These are phyloP conservation scores for Procambarus virginalis DNA, from an alignment of 1,140 invertebrate species.

Conservation along the genomic window DNA sequence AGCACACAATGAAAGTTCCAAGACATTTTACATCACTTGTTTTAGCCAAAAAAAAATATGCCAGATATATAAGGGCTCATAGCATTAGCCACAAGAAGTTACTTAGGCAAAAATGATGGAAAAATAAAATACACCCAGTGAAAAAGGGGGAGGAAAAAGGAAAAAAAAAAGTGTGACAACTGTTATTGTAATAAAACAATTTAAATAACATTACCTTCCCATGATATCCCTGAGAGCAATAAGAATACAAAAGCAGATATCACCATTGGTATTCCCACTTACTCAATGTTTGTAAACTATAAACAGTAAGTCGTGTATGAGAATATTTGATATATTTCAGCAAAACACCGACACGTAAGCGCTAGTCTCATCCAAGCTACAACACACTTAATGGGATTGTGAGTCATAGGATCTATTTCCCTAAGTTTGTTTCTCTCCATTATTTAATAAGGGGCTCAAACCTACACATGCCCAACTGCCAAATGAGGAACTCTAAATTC, in stretches of 20 bases:
- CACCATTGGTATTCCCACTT: neutral
- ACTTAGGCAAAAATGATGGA: no score
- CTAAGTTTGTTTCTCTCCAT: neutral
- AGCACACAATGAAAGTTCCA: no score
- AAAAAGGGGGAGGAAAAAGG: no score
- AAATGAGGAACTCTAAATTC: neutral
- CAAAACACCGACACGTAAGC: neutral
- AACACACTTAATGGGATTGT: neutral
- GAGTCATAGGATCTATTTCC: neutral
- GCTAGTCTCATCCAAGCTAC: neutral
- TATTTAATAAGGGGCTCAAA: neutral
- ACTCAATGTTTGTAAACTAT: neutral
- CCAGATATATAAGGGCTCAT: no score
- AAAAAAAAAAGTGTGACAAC: no score
- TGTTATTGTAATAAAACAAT: neutral
- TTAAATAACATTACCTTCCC: conserved; percentile 33
- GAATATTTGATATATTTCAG: neutral
- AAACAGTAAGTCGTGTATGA: neutral
- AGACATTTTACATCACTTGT: no score
- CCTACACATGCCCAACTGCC: neutral
- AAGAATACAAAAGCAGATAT: neutral
- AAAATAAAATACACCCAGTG: no score
- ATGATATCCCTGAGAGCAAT: conserved; percentile 41
- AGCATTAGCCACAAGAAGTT: no score
- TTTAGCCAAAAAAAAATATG: no score